A percentile compares a stretch with the other conserved stretches of the same genome.
These are phyloP conservation scores for Podabrus alpinus DNA, from an alignment of 2,888 invertebrate species.

Conservation along the genomic window DNA sequence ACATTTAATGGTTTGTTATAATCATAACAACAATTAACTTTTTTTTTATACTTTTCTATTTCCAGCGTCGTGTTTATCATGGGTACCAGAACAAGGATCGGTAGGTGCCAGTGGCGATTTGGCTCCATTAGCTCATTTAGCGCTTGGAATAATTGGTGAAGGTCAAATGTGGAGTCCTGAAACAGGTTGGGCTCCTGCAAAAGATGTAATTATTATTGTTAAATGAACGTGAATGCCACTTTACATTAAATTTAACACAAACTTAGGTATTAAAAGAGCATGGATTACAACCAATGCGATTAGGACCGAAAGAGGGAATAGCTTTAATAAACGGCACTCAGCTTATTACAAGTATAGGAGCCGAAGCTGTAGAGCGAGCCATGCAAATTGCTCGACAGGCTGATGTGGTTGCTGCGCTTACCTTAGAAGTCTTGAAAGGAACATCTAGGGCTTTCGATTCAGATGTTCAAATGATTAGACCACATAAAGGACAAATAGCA, in stretches of 20 bases:
- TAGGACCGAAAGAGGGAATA: constrained; percentile 67
- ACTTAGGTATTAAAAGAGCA: constrained; percentile 57
- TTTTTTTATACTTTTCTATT: background rate
- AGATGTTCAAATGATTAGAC: constrained; percentile 65
- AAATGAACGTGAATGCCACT: background rate
- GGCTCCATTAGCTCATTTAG: constrained; percentile 67
- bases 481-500: constrained; percentile 65
- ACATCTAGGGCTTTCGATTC: constrained; percentile 66
- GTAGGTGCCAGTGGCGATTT: constrained; percentile 72
- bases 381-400: constrained; percentile 64
- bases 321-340: constrained; percentile 71
- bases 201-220: constrained; percentile 52
- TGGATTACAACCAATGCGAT: constrained; percentile 59
- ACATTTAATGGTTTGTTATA: constrained; percentile 65
- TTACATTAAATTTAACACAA: background rate
- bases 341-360: constrained; percentile 67
- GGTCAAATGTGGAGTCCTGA: constrained; percentile 70
- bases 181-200: constrained; percentile 66
- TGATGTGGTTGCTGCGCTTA: constrained; percentile 67
- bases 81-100: constrained; percentile 70
- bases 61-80: constrained; percentile 65
- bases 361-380: constrained; percentile 66
- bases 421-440: constrained; percentile 68
- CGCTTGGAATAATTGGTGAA: constrained; percentile 68
- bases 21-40: background rate